Evolutionary conservation across 2,888 invertebrate species (phyloP), one percentile per base, ranked within the genome.

Genomic region (Rugalucina vietnamica): DNA sequence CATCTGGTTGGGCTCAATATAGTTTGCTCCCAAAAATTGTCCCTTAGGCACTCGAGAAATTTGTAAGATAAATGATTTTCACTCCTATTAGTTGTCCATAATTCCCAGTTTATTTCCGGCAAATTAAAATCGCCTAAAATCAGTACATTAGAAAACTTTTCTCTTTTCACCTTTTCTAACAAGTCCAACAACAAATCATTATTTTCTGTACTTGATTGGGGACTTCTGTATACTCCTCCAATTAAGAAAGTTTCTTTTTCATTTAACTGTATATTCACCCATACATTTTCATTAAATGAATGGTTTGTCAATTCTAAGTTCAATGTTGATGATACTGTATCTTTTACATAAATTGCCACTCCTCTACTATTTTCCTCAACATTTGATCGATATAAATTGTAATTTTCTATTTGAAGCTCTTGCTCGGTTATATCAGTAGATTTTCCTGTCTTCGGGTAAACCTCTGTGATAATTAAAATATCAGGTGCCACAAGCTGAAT

Each of bases 1-100:
- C 21, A 54, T 54, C 54, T 43, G 43, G 43, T 43, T 43, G 43
- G 43, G 18, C 43, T 54, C 54, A 54, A 54, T n/a, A 54, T 14
- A 14, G 54, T 54, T 54, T 54, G 54, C n/a, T 54, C 54, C 12
- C 54, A 54, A 54, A 49, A 75, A 57, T 34, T 75, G 54, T 75
- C 75, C 14, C 75, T 27, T 18, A 75, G 29, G 8, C 49, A 21
- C 36, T 75, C 75, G 21, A 75, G 21, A 32, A 75, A 75, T 36
- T 75, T 75, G 36, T 49, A 75, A 2, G 76, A 54, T 34, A 57
- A 10, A 24, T 76, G 76, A 36, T 54, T 57, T 37, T 76, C 60
- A 72, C 39, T 72, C 27, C 49, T 39, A 54, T 14, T 27, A 29
- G 50, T 50, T 12, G 54, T 74, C 54, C 74, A 74, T n/a, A 14